These are phyloP conservation scores for Indri indri DNA, from an alignment of 2,113 vertebrate genomes.

Conservation along the genomic window DNA sequence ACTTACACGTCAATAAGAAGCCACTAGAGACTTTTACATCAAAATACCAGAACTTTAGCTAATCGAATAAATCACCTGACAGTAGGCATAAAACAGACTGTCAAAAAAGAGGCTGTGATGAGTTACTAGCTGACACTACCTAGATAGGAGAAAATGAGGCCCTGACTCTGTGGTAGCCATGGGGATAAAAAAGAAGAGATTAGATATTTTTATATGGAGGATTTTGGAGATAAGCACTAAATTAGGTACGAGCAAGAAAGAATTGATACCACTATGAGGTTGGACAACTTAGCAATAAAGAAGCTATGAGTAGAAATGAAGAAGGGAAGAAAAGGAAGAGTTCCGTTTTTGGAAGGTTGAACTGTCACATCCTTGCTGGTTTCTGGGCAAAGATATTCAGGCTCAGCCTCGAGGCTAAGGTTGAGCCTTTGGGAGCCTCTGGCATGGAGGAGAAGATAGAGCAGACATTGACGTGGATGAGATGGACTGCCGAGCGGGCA, in stretches of 20 bases:
- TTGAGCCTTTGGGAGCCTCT: neutral
- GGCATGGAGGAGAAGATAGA: neutral
- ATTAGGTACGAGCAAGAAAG: neutral
- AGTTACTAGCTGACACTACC: neutral
- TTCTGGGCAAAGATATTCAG: neutral
- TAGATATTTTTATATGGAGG: neutral
- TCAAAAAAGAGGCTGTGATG: neutral
- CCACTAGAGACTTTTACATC: neutral
- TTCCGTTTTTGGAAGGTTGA: neutral
- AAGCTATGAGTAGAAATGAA: neutral
- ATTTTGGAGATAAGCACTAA: neutral
- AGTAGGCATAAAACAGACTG: neutral
- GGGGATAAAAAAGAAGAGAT: neutral
- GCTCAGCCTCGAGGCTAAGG: neutral
- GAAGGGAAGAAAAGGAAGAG: neutral
- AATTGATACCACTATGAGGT: neutral
- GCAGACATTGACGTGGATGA: neutral
- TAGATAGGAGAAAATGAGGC: neutral
- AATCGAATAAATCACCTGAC: neutral
- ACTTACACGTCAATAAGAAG: neutral
- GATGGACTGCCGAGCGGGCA: neutral
- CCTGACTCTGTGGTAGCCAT: neutral
- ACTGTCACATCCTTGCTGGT: neutral
- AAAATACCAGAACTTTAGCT: neutral
- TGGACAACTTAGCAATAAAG: neutral